Base-by-base conservation (phyloP, 1,140 invertebrate species). In the Tyrophagus putrescentiae region DNA sequence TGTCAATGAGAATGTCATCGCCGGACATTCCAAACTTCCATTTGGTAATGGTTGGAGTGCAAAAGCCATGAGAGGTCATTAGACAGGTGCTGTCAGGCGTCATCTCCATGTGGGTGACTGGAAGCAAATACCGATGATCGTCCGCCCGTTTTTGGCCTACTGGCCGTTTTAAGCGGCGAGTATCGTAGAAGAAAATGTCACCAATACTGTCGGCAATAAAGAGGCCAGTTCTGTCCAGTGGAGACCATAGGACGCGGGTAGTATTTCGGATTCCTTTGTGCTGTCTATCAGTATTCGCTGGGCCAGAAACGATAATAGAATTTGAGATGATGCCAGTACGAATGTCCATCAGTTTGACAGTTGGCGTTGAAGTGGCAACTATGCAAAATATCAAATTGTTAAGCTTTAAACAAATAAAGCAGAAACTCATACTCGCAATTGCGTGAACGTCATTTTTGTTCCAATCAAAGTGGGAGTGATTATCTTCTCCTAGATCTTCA, bases 391-490 rank as follows among this genome's bases (percentile, higher is more conserved):
- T 21, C 9, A 48, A 48, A 48, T 48, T 13, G 7, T 25, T 25
- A 29, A 48, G 23, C 23, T 48, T 48, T 7, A 25, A 21, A 21
- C 23, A 13, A 39, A 39, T 39, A 13, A 13, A 39, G 7, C 45
- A 25, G 21, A 29, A 13, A 48, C 18, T 9, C 45, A 25, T 21
- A 52, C 41, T 32, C 23, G 60, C 48, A 33, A 53, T 53, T 29
- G 56, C 16, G 25, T 34, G 25, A 6, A 39, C 32, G 56, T 54
- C 27, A 11, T 23, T 16, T 0, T 1, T 27, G 56, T 60, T 60
- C 60, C 60, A 60, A 60, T 60, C 45, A 28, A 11, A 41, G 2
- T 28, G 13, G 21, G 28, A 60, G 18, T 48, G 13, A 33, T 44
- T 29, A 18, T 31, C 31, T 25, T n/a, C 13, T 1, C 28, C 45